phyloP scores from a whole-genome alignment of 2,888 invertebrate genomes.

The Sepiola atlantica region DNA sequence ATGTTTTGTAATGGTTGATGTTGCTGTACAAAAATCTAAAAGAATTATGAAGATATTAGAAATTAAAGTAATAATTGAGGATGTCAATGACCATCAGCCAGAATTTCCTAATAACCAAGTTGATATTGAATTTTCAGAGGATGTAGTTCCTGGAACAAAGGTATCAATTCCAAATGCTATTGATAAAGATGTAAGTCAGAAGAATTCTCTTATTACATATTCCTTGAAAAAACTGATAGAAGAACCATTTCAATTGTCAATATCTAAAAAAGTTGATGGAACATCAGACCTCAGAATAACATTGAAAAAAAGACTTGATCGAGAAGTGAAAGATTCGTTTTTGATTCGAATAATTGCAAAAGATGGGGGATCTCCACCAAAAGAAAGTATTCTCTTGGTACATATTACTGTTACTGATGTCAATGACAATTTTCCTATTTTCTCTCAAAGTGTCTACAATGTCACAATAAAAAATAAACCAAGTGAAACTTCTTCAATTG shows the following conservation, averaged over 20 bases:
- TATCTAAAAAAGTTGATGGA: not conserved
- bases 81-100: not conserved
- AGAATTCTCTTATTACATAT: not conserved
- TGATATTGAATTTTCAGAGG: not conserved
- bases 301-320: not conserved
- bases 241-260: not conserved
- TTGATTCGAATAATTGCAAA: not conserved
- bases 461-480: not conserved
- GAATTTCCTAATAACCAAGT: not conserved
- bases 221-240: not conserved
- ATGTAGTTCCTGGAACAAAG: not conserved
- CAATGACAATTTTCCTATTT: not conserved
- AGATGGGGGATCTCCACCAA: not conserved
- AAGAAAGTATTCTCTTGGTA: not conserved
- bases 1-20: not conserved
- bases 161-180: not conserved
- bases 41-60: not conserved
- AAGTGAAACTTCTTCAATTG: not conserved
- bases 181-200: not conserved
- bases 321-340: not conserved
- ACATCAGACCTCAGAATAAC: not conserved
- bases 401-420: not conserved
- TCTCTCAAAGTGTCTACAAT: not conserved
- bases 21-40: not conserved
- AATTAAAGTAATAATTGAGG: not conserved